Conservation (phyloP, 2,888 invertebrate genomes). For the Ryuthela nishihirai region DNA sequence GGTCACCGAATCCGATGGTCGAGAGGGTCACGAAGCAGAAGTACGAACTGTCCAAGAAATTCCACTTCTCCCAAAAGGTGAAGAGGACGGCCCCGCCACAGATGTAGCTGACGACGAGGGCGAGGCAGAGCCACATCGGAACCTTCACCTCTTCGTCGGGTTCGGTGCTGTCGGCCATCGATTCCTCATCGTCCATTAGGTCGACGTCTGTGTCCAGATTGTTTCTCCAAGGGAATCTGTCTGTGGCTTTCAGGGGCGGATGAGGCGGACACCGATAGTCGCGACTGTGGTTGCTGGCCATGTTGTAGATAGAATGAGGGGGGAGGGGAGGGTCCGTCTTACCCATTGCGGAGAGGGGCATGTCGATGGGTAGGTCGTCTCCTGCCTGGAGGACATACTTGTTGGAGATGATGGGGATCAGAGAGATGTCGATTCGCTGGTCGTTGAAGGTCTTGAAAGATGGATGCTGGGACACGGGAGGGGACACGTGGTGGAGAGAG, state of each 20-base stretch:
- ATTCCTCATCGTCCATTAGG: constrained; percentile 5
- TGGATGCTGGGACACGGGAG: not conserved
- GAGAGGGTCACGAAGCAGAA: constrained; percentile 92
- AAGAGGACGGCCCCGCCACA: constrained; percentile 83
- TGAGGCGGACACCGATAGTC: not conserved
- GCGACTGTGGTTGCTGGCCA: not conserved
- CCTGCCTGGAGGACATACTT: constrained; percentile 59
- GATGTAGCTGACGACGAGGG: constrained; percentile 83
- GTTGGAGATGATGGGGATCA: constrained; percentile 61
- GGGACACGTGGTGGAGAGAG: too few species aligned
- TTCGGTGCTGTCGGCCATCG: constrained; percentile 42
- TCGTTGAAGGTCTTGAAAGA: not conserved
- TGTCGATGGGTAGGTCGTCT: not conserved
- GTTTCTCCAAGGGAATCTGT: constrained; percentile 18
- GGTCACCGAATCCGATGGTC: constrained; percentile 91
- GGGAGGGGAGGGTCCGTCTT: not conserved
- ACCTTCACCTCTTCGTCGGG: constrained; percentile 43
- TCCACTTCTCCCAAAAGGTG: constrained; percentile 80
- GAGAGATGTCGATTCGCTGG: constrained; percentile 2
- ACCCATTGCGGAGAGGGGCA: not conserved
- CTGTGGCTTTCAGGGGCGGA: not conserved
- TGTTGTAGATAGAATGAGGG: not conserved
- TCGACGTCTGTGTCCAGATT: not conserved
- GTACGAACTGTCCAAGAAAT: constrained; percentile 80
- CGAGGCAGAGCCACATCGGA: constrained; percentile 71